phyloP scores from a whole-genome alignment of 2,797 vertebrate genomes.

The Distichodus sexfasciatus region DNA sequence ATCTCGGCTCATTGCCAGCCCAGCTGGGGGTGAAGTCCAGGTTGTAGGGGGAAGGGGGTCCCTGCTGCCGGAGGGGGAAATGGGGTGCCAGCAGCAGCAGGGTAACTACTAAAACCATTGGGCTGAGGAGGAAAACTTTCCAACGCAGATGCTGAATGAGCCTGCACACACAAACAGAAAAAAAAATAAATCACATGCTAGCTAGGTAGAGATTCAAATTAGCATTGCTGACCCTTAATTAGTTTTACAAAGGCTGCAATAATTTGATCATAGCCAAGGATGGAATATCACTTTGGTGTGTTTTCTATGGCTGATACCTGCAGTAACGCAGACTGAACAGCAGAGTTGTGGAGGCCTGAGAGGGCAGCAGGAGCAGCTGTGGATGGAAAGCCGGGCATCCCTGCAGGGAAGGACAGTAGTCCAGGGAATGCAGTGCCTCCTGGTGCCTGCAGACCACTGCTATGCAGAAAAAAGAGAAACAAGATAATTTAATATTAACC shows the following conservation, averaged over 20 bases:
- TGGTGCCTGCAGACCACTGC: conserved; percentile 84
- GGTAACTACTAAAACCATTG: conserved; percentile 86
- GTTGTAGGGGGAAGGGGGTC: conserved; percentile 87
- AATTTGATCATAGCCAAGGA: no score
- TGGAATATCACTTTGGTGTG: not conserved
- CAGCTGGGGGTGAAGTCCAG: conserved; percentile 86
- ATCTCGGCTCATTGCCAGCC: conserved; percentile 85
- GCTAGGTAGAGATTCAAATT: no score
- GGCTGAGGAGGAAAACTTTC: conserved; percentile 87
- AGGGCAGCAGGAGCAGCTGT: conserved; percentile 81
- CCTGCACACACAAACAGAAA: conserved; percentile 75
- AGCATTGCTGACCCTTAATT: no score
- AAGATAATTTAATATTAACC: not conserved
- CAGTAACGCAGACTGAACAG: conserved; percentile 86
- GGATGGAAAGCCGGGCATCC: conserved; percentile 88
- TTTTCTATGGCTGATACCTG: conserved; percentile 75
- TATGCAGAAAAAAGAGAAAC: conserved; percentile 65
- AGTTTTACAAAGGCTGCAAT: no score
- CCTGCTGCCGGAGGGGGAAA: conserved; percentile 85
- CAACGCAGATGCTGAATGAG: conserved; percentile 84
- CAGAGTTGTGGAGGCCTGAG: conserved; percentile 86
- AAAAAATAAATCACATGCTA: no score
- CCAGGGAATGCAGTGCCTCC: conserved; percentile 87
- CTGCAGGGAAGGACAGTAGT: conserved; percentile 85
- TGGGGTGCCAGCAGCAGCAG: conserved; percentile 83